These are phyloP conservation scores for Lithosia quadra DNA, from an alignment of 2,888 invertebrate genomes.

Conservation along the genomic window DNA sequence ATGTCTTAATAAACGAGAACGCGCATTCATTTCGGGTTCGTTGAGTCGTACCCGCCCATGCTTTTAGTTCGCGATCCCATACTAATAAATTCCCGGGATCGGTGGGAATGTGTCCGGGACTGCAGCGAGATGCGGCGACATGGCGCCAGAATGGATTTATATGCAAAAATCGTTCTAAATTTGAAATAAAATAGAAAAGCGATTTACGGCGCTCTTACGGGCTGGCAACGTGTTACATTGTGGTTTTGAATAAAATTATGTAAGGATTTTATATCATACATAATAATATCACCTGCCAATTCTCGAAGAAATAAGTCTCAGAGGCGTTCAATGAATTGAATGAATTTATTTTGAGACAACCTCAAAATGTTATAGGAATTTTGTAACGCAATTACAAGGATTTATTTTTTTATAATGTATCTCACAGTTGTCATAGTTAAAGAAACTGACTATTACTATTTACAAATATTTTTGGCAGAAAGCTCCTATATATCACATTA, in stretches of 20 bases:
- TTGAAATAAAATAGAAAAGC: conserved; percentile 56
- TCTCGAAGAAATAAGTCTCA: too few species aligned
- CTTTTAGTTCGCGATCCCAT: conserved; percentile 53
- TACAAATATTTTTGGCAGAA: too few species aligned
- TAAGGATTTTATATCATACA: background rate
- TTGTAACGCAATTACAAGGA: too few species aligned
- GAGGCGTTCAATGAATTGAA: too few species aligned
- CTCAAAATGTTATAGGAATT: too few species aligned
- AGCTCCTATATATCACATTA: too few species aligned
- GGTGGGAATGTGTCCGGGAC: conserved; percentile 57
- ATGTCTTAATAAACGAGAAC: conserved; percentile 56
- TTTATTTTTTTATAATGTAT: too few species aligned
- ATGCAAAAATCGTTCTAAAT: conserved; percentile 62
- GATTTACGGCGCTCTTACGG: conserved; percentile 33
- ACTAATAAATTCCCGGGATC: conserved; percentile 62
- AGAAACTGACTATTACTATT: too few species aligned
- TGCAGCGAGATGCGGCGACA: conserved; percentile 61
- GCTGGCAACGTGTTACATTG: conserved; percentile 23
- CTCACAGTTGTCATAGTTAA: too few species aligned
- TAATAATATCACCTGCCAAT: too few species aligned
- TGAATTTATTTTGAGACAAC: too few species aligned
- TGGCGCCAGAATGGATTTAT: conserved; percentile 68
- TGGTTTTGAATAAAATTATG: background rate
- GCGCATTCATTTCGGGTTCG: conserved; percentile 53
- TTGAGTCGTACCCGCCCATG: conserved; percentile 43